Conservation (phyloP, 2,888 invertebrate genomes). For the Melikaiella ostensackeni region DNA sequence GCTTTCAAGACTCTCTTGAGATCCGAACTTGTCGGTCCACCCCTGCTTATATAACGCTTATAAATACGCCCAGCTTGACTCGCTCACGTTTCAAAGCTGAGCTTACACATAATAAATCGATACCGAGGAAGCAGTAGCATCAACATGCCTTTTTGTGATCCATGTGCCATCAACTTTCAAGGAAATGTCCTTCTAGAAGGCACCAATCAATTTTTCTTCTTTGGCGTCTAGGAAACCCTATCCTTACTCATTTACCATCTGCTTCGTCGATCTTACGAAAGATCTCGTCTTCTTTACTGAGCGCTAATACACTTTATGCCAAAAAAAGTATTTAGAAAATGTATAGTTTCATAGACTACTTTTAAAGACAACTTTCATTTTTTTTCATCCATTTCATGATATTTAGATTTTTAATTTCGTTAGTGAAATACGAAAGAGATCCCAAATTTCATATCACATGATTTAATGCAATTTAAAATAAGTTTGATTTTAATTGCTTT, state of each 20-base stretch:
- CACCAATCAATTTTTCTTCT: constrained; percentile 28
- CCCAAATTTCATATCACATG: background rate
- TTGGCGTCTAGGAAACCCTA: constrained; percentile 13
- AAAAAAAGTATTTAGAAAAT: too few species aligned
- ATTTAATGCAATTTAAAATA: too few species aligned
- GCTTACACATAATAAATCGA: constrained; percentile 38
- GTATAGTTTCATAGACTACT: too few species aligned
- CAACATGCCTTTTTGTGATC: background rate
- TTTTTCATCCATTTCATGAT: background rate
- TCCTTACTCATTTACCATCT: background rate
- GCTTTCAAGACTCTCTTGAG: constrained; percentile 32
- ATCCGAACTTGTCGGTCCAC: constrained; percentile 17
- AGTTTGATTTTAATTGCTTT: too few species aligned
- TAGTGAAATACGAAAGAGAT: background rate
- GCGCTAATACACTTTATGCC: too few species aligned
- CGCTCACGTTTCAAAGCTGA: constrained; percentile 26
- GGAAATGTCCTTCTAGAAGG: constrained; percentile 14
- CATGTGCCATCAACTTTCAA: background rate
- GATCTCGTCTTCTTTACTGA: background rate
- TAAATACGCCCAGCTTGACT: constrained; percentile 15
- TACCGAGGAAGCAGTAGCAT: constrained; percentile 37
- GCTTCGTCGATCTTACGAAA: background rate
- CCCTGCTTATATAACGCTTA: constrained; percentile 27
- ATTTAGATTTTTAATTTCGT: background rate
- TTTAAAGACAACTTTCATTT: background rate